Base-by-base conservation (phyloP, 2,113 vertebrate species). In the Psittacara wagleri region DNA sequence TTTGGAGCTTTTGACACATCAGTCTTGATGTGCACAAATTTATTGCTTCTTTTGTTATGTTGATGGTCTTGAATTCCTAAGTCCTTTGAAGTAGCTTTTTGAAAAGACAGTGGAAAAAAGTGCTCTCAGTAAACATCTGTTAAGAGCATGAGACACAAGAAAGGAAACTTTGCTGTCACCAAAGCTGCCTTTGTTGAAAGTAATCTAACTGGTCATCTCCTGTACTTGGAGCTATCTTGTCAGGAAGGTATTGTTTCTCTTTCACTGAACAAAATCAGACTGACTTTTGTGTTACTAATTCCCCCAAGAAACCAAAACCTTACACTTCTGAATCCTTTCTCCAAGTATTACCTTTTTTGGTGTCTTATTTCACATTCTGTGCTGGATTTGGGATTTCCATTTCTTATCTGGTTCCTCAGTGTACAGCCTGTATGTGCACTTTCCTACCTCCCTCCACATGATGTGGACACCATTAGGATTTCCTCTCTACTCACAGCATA, bases 171-270 rank as follows among this genome's bases (percentile, higher is more conserved):
- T 64, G 72, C 94, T 97, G 88, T 95, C 88, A 90, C 37, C 1
- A 13, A 43, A 86, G 82, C 67, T 8, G 31, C 17, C 86, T 96
- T 97, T 96, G 92, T 95, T 97, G 74, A 87, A 39, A 2, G 13
- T 94, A 95, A 96, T 95, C 94, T 94, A 96, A 74, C 83, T 75
- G 92, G 88, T 93, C 92, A 96, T 96, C 92, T 95, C 82, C 75
- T 79, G 91, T 90, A 90, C 86, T 89, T 82, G 72, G 55, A 95
- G 85, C 61, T 96, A 89, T 96, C 94, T 96, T 97, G 95, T 91
- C 96, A 93, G 85, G 29, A 94, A 95, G 90, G 90, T 93, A 93
- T 95, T 89, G 74, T 95, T 92, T 97, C 63, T 79, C 75, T 92
- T 83, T 86, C 79, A 72, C 75, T 77, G 41, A 95, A 70, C 59